These are phyloP conservation scores for Aspidoscelis tigris DNA, from an alignment of 2,113 vertebrate species.

Conservation along the genomic window DNA sequence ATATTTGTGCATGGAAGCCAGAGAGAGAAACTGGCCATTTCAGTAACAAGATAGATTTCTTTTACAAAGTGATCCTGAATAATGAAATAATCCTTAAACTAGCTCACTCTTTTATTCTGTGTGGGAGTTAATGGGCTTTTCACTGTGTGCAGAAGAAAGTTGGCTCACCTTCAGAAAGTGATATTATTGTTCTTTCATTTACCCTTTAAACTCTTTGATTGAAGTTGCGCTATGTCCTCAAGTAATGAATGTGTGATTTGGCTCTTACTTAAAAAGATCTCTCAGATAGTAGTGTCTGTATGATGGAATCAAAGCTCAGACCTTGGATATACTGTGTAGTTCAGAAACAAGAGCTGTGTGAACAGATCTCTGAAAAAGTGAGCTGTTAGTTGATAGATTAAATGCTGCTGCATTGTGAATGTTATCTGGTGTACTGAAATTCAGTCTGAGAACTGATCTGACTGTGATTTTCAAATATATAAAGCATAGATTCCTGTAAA, in stretches of 20 bases:
- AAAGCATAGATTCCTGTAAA: no score
- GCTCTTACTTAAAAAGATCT: conserved; percentile 39
- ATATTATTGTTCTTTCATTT: conserved; percentile 47
- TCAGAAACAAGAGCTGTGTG: background rate
- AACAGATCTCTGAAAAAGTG: conserved; percentile 3
- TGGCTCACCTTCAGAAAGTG: conserved; percentile 44
- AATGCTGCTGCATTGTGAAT: background rate
- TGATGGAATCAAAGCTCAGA: conserved; percentile 20
- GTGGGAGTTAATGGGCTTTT: conserved; percentile 45
- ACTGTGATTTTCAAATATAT: conserved; percentile 3
- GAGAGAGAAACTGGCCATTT: background rate
- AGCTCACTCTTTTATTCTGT: conserved; percentile 41
- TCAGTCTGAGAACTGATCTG: background rate
- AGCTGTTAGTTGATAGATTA: background rate
- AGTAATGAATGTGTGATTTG: conserved; percentile 53
- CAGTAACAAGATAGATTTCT: conserved; percentile 35
- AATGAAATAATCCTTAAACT: conserved; percentile 26
- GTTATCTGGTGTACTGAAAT: background rate
- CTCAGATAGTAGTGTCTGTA: background rate
- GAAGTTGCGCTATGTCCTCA: background rate
- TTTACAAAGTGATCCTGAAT: conserved; percentile 39
- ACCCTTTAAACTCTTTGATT: conserved; percentile 32
- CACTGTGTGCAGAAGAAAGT: conserved; percentile 22
- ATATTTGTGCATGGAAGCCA: background rate
- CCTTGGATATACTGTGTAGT: conserved; percentile 26